These are phyloP conservation scores for Coracopsis vasa DNA, from an alignment of 2,113 vertebrate species.

Conservation along the genomic window DNA sequence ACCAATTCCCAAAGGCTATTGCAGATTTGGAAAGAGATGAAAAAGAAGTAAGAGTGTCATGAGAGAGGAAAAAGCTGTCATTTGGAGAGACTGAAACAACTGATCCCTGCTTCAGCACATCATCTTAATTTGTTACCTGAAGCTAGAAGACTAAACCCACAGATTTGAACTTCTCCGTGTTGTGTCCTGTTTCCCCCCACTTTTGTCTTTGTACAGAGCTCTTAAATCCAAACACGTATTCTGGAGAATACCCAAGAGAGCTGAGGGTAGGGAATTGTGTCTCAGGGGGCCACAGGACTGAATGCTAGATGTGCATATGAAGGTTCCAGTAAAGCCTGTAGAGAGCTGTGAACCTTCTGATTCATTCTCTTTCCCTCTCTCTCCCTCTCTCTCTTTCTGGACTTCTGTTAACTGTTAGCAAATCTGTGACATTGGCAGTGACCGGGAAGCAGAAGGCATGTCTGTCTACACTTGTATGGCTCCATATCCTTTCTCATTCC, in stretches of 20 bases:
- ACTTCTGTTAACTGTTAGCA: not conserved
- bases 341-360: not conserved
- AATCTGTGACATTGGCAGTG: not conserved
- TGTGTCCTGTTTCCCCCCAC: accelerated
- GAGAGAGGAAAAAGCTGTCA: not conserved
- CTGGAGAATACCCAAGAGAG: not conserved
- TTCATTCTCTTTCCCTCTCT: not conserved
- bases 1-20: not conserved
- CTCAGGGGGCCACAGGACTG: not conserved
- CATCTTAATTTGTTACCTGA: not conserved
- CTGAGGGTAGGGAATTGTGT: not conserved
- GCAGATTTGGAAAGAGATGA: not conserved
- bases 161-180: not conserved
- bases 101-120: not conserved
- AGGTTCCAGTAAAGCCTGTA: not conserved
- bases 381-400: not conserved
- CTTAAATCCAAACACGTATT: not conserved
- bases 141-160: not conserved
- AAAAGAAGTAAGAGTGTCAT: not conserved
- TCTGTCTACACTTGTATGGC: not conserved
- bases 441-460: not conserved
- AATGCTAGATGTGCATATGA: not conserved
- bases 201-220: not conserved
- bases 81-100: not conserved
- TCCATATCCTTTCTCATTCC: conserved; percentile 39